Base-by-base conservation (phyloP, 2,113 vertebrate genomes). In the Tichodroma muraria region DNA sequence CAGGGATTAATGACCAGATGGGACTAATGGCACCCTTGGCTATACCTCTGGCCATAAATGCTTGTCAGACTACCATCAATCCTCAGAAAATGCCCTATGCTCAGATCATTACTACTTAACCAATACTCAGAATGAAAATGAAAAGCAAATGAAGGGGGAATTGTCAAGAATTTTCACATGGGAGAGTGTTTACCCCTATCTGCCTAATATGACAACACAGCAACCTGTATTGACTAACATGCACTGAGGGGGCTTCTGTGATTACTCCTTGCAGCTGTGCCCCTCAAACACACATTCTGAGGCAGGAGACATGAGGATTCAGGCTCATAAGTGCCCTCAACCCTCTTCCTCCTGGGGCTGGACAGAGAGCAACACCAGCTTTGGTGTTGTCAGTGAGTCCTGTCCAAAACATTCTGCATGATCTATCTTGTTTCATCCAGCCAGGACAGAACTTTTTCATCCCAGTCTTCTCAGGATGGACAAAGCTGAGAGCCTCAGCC, bases 1-100 rank as follows among this genome's bases (percentile, higher is more conserved):
- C 31, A n/a, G 76, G 88, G 60, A 94, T 83, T 95, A 93, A 95
- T 95, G 93, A 88, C 82, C 88, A 93, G 85, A 82, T 95, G 85
- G 49, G 88, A 78, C 89, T 96, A 96, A 97, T 88, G n/a, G 76
- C 52, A 94, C 89, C 94, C 88, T 97, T 73, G 85, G 89, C 85
- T 94, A 52, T 28, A 80, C 61, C 88, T 94, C 68, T 83, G 82
- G 60, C 64, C 68, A 38, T 80, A 96, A 95, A 96, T 40, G 80
- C 40, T 76, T 91, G 91, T 88, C 90, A 90, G 64, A 60, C 64
- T 53, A 20, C 25, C 68, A 94, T 88, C 72, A 95, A 78, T 94
- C 80, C 72, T 75, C 64, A 80, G 54, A 79, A 95, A 94, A 80
- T 72, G 49, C 31, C 65, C 27, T 64, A 8, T 86, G 30, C 33